Evolutionary conservation across 2,888 invertebrate genomes (phyloP), one percentile per base, ranked within the genome.

Genomic region (Drosophila prostipennis): DNA sequence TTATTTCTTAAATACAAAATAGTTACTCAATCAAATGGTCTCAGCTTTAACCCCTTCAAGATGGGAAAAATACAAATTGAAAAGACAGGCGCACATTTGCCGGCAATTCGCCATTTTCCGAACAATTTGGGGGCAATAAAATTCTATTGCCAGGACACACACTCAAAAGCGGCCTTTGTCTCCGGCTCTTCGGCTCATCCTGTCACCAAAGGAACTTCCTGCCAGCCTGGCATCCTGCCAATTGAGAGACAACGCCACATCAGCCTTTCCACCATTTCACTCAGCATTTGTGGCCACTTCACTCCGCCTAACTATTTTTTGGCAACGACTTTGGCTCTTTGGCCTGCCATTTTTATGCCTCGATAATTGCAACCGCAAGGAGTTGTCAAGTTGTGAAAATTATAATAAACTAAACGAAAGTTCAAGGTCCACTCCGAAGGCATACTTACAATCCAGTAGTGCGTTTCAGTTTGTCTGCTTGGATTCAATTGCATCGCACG

Each of bases 401-500:
- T 67, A 45, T 53, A 49, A 63, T 56, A 60, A 65, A 57, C 52
- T 39, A 45, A 29, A 39, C 14, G 11, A 26, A 70, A 79, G 77
- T 76, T 78, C 82, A 77, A 80, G 87, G 83, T 39, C 19, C 7
- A 7, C 10, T 54, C 19, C 13, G 13, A 10, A 6, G 16, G 16
- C n/a, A 68, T 89, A 91, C 92, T 92, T 76, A 92, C 92, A 90
- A 92, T 91, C 92, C 92, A 92, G 87, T 91, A 91, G 89, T 92
- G 91, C 87, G 91, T 89, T 89, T 89, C 90, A 83, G 91, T 87
- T 79, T 88, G 84, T 77, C 86, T 90, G 84, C 91, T 91, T 81
- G 90, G 86, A 90, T 91, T 91, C 90, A 92, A 85, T 92, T 91
- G 91, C 92, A 92, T 92, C 89, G 90, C 92, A 90, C 89, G 76